Conservation (phyloP, 2,888 invertebrate species). For the Sabatieria punctata region DNA sequence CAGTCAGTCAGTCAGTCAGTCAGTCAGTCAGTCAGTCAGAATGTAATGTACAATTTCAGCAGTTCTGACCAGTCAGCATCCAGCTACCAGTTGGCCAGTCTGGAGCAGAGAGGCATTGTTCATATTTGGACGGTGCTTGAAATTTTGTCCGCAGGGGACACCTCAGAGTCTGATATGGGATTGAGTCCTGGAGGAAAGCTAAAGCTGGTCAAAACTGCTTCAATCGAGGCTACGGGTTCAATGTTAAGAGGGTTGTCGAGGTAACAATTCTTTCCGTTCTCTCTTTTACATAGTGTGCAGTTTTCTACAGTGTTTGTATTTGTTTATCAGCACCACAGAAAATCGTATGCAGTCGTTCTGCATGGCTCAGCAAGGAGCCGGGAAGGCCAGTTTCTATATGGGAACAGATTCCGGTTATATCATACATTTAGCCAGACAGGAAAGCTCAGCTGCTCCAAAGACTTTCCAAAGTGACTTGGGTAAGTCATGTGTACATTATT, state of each 20-base stretch:
- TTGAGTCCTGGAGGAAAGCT: constrained; percentile 31
- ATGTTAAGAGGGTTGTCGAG: too few species aligned
- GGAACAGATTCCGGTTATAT: constrained; percentile 3
- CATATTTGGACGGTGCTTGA: constrained; percentile 7
- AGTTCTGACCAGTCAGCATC: background rate
- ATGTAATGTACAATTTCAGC: background rate
- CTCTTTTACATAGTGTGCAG: too few species aligned
- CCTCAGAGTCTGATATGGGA: constrained; percentile 32
- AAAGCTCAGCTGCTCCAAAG: background rate
- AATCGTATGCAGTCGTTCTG: background rate
- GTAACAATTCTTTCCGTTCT: too few species aligned
- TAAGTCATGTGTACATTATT: too few species aligned
- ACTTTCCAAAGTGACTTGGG: too few species aligned
- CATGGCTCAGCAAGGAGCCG: background rate
- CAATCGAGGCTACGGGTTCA: too few species aligned
- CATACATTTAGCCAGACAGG: background rate
- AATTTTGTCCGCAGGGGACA: constrained; percentile 13
- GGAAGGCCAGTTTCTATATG: background rate
- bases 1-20: too few species aligned
- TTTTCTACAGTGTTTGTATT: too few species aligned
- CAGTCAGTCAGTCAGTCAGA: too few species aligned
- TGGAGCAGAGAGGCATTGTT: background rate
- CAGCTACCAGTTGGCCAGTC: constrained; percentile 1
- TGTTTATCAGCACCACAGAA: too few species aligned
- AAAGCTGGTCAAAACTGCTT: constrained; percentile 31